Evolutionary conservation across 2,113 vertebrate species (phyloP), one percentile per base, ranked within the genome.

Genomic region (Menidia beryllina): DNA sequence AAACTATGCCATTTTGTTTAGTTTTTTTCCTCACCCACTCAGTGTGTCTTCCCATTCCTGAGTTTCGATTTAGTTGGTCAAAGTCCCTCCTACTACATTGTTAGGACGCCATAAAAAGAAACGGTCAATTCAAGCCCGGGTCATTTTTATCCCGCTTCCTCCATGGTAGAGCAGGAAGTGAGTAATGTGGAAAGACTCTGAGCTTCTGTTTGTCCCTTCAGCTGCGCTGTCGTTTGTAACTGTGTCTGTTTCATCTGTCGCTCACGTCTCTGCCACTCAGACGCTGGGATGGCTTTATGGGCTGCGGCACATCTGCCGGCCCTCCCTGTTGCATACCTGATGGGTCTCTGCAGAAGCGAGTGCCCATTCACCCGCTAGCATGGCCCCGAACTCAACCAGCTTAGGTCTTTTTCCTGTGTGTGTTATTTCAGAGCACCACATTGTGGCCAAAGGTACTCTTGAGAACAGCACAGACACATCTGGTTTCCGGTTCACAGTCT

Each of bases 71-170:
- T 66, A 36, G 56, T 72, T n/a, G 1, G 0, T 13, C 39, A 85
- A 88, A 87, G 84, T 73, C 60, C 41, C 64, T 39, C 56, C 77
- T 38, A 3, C 71, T 20, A 72, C 72, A 77, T 83, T 88, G 84
- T 86, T 78, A 8, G 69, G 58, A 70, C 52, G 11, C 23, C 55
- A 52, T 69, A n/a, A 72, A 34, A 82, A 72, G 41, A 69, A 79
- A 86, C 76, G 62, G 84, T 84, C 69, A 77, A 82, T 75, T 61
- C 25, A 27, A 24, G 67, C 81, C 26, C 26, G 45, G 80, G 53
- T 83, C 50, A 65, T 72, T 85, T 73, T 19, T 75, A n/a, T 80
- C 65, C 78, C 78, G 72, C 84, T 81, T 83, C 81, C 78, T 78
- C 79, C 47, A 50, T 72, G 69, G 59, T 76, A 62, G 10, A 56